Percentiles rank a stretch among this genome's conserved stretches.
phyloP scores from a whole-genome alignment of 2,113 vertebrate genomes.

The Podiceps cristatus region DNA sequence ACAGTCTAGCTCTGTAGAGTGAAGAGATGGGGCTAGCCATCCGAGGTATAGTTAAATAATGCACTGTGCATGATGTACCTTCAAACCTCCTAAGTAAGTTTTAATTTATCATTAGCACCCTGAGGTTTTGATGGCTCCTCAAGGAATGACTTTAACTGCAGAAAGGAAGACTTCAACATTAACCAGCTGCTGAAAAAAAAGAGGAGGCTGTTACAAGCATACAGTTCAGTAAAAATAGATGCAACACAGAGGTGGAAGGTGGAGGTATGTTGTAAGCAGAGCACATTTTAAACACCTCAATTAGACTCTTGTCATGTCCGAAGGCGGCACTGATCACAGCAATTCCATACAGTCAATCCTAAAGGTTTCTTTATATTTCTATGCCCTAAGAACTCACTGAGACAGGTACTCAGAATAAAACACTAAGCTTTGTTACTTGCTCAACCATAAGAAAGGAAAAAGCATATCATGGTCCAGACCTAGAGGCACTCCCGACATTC shows the following conservation, averaged over 20 bases:
- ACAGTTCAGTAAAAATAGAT: neutral
- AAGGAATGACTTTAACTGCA: neutral
- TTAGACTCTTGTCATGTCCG: accelerated
- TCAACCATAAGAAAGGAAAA: neutral
- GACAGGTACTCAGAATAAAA: neutral
- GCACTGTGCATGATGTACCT: neutral
- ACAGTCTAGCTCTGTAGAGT: neutral
- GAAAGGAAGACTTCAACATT: neutral
- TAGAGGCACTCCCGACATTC: neutral
- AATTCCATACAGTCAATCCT: neutral
- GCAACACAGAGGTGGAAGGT: neutral
- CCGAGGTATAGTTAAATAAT: accelerated
- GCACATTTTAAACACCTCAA: neutral
- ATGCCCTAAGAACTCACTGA: neutral
- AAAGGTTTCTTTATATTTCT: neutral
- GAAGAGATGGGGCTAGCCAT: neutral
- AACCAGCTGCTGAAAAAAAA: neutral
- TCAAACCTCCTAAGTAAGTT: neutral
- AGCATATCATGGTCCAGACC: accelerated
- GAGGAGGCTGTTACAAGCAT: neutral
- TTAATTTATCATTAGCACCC: neutral
- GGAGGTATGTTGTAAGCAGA: neutral
- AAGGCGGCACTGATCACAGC: neutral
- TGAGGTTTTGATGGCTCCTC: neutral
- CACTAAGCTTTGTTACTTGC: neutral